These are phyloP conservation scores for Listronotus oregonensis DNA, from an alignment of 1,140 invertebrate genomes.

Conservation along the genomic window DNA sequence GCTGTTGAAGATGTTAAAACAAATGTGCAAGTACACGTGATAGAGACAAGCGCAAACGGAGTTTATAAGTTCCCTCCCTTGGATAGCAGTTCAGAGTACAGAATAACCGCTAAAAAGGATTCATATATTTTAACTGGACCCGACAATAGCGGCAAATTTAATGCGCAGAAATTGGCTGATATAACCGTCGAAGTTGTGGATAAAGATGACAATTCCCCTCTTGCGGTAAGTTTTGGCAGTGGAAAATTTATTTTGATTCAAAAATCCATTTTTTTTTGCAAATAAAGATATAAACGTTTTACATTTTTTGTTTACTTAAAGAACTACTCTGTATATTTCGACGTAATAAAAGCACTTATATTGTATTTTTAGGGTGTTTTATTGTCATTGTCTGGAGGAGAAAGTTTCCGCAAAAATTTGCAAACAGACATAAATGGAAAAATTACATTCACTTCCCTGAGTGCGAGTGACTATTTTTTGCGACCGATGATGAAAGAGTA, in stretches of 20 bases:
- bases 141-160: slow-evolving; percentile 72
- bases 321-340: slow-evolving; percentile 14
- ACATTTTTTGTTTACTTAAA: too few relatives aligned
- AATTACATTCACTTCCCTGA: slow-evolving; percentile 81
- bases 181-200: slow-evolving; percentile 81
- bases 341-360: too few relatives aligned
- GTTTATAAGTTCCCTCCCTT: slow-evolving; percentile 79
- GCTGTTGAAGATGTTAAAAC: slow-evolving; percentile 44
- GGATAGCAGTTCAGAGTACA: slow-evolving; percentile 66
- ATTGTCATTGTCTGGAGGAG: slow-evolving; percentile 87
- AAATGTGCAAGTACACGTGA: slow-evolving; percentile 41
- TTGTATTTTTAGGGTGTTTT: slow-evolving; percentile 80
- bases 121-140: slow-evolving; percentile 83
- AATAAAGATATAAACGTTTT: too few relatives aligned
- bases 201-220: slow-evolving; percentile 62
- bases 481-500: slow-evolving; percentile 97
- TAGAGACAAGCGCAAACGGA: slow-evolving; percentile 65
- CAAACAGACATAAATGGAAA: slow-evolving; percentile 77
- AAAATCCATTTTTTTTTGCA: too few relatives aligned
- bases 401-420: slow-evolving; percentile 88
- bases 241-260: too few relatives aligned
- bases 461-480: slow-evolving; percentile 87
- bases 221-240: slow-evolving; percentile 69
- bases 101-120: slow-evolving; percentile 80
- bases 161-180: slow-evolving; percentile 89